Percentiles rank a stretch among this genome's conserved stretches.
Evolutionary conservation across 2,888 invertebrate genomes (phyloP).

Genomic region (Tipula helvola): DNA sequence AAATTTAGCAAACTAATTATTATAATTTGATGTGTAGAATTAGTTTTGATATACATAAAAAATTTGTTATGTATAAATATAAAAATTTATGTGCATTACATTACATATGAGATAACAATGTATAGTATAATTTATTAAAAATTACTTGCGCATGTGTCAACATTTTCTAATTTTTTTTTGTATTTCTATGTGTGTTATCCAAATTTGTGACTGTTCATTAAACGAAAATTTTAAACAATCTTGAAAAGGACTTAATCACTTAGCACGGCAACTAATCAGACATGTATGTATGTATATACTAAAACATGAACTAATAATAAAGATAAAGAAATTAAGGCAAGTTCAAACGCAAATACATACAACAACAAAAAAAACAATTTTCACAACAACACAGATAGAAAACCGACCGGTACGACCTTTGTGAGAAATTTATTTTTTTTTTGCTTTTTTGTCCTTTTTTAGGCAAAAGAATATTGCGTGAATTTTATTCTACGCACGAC

Average conservation of each 20-base stretch:
- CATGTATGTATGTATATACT: too few species aligned
- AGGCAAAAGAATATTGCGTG: background rate
- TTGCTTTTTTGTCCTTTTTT: background rate
- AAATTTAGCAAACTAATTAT: background rate
- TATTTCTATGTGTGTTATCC: background rate
- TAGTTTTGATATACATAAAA: too few species aligned
- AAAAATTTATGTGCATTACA: background rate
- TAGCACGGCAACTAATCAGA: background rate
- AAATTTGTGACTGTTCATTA: background rate
- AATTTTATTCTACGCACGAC: background rate
- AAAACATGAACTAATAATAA: too few species aligned
- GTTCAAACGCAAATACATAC: background rate
- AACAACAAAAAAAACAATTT: background rate
- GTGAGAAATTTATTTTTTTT: background rate
- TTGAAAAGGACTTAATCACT: background rate
- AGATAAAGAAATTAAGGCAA: too few species aligned
- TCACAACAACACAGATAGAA: background rate
- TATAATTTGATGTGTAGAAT: too few species aligned
- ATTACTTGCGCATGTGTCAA: background rate
- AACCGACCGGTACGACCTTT: background rate
- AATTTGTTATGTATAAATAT: background rate
- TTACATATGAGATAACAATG: background rate
- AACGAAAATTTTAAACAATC: background rate
- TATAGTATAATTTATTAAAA: background rate
- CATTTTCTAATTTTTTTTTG: background rate